Conservation (phyloP, 2,888 invertebrate species). For the Andrena dorsata region DNA sequence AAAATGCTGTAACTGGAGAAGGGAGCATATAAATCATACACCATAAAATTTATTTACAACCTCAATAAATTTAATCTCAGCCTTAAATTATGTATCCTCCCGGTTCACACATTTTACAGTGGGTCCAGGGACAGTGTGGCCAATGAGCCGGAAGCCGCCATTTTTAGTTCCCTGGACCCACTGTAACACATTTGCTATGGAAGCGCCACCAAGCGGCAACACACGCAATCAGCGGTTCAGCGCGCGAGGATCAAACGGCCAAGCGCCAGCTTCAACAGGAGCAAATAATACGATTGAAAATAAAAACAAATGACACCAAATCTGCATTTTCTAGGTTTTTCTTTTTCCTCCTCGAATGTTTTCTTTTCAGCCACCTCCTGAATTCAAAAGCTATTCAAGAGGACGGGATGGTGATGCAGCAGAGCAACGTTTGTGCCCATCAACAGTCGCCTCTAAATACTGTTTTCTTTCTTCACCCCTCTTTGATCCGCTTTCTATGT, state of each 20-base stretch:
- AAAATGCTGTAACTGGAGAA: no score
- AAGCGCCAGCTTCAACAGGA: neutral
- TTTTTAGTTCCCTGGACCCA: no score
- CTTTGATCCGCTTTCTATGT: slow-evolving; percentile 34
- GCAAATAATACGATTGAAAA: neutral
- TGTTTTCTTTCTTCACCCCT: slow-evolving; percentile 11
- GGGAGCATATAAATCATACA: no score
- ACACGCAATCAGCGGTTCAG: neutral
- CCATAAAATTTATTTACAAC: no score
- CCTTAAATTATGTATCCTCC: no score
- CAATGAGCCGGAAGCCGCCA: no score
- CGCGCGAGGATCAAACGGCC: no score
- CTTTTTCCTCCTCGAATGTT: neutral
- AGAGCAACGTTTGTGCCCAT: slow-evolving; percentile 8
- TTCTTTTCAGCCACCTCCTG: neutral
- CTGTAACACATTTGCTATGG: no score
- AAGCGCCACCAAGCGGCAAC: neutral
- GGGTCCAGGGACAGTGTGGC: no score
- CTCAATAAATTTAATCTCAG: no score
- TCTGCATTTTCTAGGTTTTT: neutral
- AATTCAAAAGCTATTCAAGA: neutral
- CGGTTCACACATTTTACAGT: no score
- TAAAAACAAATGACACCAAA: neutral
- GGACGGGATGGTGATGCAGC: slow-evolving; percentile 1
- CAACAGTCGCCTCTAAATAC: neutral